phyloP scores from a whole-genome alignment of 1,140 invertebrate species.

The Zaprionus tsacasi region DNA sequence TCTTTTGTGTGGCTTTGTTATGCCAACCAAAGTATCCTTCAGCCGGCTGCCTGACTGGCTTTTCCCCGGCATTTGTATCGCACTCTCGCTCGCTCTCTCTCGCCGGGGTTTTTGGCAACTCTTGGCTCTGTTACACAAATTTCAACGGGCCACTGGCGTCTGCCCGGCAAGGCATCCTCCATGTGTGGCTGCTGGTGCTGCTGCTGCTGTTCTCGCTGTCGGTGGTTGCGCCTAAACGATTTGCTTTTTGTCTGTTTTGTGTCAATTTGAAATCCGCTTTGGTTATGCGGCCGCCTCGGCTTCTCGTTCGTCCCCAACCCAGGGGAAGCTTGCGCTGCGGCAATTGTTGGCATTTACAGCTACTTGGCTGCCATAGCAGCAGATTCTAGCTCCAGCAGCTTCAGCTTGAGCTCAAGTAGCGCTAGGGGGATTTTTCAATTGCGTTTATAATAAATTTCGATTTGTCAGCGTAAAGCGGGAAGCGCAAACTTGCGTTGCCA shows the following conservation, averaged over 20 bases:
- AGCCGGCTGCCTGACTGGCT: constrained; percentile 43
- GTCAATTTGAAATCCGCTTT: constrained; percentile 82
- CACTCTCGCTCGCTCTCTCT: constrained; percentile 28
- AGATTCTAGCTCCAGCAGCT: constrained; percentile 3
- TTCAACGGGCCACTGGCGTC: constrained; percentile 30
- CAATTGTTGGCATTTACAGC: constrained; percentile 79
- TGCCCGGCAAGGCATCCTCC: constrained; percentile 28
- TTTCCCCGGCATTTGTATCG: constrained; percentile 54
- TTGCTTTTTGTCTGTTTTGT: constrained; percentile 81
- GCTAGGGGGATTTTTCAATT: constrained; percentile 78
- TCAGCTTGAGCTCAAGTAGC: constrained; percentile 65
- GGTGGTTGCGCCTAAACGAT: constrained; percentile 78
- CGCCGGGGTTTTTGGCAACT: constrained; percentile 28
- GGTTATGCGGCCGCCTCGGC: constrained; percentile 50
- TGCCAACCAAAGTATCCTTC: constrained; percentile 69
- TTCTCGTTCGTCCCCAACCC: not conserved
- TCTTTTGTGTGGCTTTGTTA: constrained; percentile 76
- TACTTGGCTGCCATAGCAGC: constrained; percentile 68
- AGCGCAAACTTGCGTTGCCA: constrained; percentile 32
- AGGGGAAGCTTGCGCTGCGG: constrained; percentile 55
- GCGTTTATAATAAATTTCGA: constrained; percentile 81
- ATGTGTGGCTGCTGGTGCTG: constrained; percentile 28
- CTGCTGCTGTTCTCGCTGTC: constrained; percentile 29
- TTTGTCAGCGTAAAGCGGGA: constrained; percentile 71
- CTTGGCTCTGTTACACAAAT: constrained; percentile 53